These are phyloP conservation scores for Temnopleurus reevesii DNA, from an alignment of 53 echinoderm and acorn worm species.

Conservation along the genomic window DNA sequence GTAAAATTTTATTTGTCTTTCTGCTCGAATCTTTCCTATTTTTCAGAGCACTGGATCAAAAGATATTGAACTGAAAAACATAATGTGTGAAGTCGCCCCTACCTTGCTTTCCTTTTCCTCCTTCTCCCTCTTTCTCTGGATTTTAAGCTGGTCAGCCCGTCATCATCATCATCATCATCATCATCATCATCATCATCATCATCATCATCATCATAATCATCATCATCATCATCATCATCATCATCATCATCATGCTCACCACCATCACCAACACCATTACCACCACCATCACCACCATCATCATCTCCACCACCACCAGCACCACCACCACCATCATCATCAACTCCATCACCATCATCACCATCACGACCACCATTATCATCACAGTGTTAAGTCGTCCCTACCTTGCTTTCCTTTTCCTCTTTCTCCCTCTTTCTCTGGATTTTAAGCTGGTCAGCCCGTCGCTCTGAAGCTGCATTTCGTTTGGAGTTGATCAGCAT, in stretches of 20 bases:
- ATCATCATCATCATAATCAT: not conserved
- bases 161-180: not conserved
- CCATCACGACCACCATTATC: not conserved
- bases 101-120: slow-evolving; percentile 31
- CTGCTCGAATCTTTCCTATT: too few relatives aligned
- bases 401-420: slow-evolving; percentile 28
- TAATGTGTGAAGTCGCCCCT: too few relatives aligned
- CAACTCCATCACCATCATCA: not conserved
- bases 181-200: not conserved
- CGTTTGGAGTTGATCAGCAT: too few relatives aligned
- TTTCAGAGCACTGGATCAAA: too few relatives aligned
- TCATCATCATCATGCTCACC: not conserved
- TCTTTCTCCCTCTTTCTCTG: not conserved
- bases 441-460: not conserved
- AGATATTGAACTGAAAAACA: too few relatives aligned
- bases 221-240: not conserved
- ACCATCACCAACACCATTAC: not conserved
- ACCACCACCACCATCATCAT: not conserved
- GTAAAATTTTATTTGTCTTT: too few relatives aligned
- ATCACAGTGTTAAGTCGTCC: too few relatives aligned
- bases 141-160: not conserved
- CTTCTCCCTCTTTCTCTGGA: not conserved
- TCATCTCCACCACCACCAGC: not conserved
- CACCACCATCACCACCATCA: not conserved
- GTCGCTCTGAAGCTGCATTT: too few relatives aligned